Conservation (phyloP, 2,797 vertebrate genomes). For the Sebastes oblongus region DNA sequence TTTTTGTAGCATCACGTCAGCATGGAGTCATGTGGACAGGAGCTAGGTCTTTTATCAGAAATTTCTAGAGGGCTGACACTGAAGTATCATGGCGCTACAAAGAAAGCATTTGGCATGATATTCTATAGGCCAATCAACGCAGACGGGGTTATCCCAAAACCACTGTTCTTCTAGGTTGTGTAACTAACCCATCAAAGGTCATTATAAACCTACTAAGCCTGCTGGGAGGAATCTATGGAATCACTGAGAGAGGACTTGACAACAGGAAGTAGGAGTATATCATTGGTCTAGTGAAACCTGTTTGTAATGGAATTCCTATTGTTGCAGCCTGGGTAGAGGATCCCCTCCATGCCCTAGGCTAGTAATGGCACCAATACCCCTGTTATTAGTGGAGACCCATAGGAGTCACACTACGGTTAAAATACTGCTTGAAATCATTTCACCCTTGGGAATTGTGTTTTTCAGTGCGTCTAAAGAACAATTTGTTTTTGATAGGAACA, state of each 20-base stretch:
- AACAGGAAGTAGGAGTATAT: conserved; percentile 70
- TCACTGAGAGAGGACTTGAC: conserved; percentile 63
- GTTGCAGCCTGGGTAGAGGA: conserved; percentile 70
- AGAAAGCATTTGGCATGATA: conserved; percentile 67
- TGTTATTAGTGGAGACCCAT: conserved; percentile 48
- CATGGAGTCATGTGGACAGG: conserved; percentile 54
- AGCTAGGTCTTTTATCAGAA: conserved; percentile 52
- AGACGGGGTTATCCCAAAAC: conserved; percentile 58
- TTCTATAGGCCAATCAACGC: conserved; percentile 62
- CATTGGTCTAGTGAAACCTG: conserved; percentile 71
- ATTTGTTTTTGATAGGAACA: neutral
- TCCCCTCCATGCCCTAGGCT: conserved; percentile 66
- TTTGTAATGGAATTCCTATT: conserved; percentile 80
- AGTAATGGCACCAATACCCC: conserved; percentile 69
- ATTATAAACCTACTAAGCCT: conserved; percentile 56
- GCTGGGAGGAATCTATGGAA: conserved; percentile 71
- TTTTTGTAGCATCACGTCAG: conserved; percentile 53
- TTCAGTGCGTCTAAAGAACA: neutral
- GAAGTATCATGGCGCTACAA: conserved; percentile 62
- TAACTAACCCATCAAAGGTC: conserved; percentile 66
- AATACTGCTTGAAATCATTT: conserved; percentile 11
- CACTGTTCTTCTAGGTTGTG: conserved; percentile 57
- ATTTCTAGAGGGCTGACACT: conserved; percentile 76
- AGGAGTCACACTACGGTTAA: conserved; percentile 7
- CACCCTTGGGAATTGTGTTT: neutral